Evolutionary conservation across 2,113 vertebrate species (phyloP).

Genomic region (Phrynocephalus versicolor): DNA sequence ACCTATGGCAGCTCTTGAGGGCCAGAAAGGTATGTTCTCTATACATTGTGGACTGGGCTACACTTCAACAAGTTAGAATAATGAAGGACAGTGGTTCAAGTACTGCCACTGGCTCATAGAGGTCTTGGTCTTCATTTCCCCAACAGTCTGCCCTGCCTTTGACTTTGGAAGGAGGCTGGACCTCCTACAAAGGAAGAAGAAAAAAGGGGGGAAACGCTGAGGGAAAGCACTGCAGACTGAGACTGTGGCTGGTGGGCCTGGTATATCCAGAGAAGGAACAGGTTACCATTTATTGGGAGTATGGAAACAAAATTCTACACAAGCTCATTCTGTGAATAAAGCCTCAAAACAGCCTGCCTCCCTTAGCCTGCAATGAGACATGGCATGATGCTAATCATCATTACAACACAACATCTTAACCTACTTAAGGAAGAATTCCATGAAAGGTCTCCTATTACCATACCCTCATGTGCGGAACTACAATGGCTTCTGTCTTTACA

Average conservation of each 20-base stretch:
- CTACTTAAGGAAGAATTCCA: background rate
- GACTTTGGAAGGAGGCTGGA: background rate
- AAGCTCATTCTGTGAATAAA: too few relatives aligned
- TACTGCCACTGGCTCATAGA: background rate
- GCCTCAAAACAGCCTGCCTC: background rate
- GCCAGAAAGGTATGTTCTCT: background rate
- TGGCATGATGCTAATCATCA: background rate
- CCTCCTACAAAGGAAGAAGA: background rate
- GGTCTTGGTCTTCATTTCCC: background rate
- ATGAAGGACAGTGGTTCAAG: background rate
- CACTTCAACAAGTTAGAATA: background rate
- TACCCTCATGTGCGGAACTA: background rate
- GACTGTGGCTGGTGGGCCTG: too few relatives aligned
- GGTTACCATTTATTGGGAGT: background rate
- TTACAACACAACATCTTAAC: background rate
- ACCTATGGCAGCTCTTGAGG: background rate
- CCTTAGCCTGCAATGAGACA: background rate
- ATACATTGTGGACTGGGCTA: background rate
- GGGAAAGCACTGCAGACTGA: background rate
- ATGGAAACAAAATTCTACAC: background rate
- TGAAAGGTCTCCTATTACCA: background rate
- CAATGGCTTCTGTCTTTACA: background rate
- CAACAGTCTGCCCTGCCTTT: background rate
- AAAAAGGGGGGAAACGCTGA: background rate
- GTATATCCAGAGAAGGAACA: background rate